phyloP scores from a whole-genome alignment of 92 coral and sea anemone species.

The Umimayanthus kanabou region DNA sequence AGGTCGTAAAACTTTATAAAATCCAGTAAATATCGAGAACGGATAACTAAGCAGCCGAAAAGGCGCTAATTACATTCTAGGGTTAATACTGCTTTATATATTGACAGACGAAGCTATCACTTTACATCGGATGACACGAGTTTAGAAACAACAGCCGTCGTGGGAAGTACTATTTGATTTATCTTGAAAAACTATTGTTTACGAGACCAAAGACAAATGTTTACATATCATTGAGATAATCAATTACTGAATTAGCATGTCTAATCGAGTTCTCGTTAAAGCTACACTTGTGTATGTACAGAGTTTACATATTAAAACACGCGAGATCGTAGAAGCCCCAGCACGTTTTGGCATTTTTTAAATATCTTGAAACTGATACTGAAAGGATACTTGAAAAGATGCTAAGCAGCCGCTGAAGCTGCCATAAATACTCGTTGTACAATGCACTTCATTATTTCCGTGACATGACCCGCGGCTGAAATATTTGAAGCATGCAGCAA shows the following conservation, averaged over 20 bases:
- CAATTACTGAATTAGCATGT: not conserved
- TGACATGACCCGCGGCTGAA: conserved; percentile 5
- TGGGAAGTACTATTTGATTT: not conserved
- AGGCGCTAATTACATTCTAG: no score
- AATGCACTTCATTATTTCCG: not conserved
- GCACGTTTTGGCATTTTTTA: not conserved
- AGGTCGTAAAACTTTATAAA: no score
- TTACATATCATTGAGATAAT: conserved; percentile 2
- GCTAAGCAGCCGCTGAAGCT: conserved; percentile 6
- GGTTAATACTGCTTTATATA: no score
- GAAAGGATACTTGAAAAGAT: not conserved
- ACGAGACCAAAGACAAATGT: not conserved
- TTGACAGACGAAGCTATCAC: no score
- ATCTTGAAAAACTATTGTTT: not conserved
- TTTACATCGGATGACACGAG: not conserved
- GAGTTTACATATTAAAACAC: not conserved
- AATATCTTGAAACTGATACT: conserved; percentile 21
- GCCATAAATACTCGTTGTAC: conserved; percentile 10
- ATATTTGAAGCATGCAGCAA: conserved; percentile 17
- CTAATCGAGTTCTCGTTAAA: not conserved
- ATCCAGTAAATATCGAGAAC: no score
- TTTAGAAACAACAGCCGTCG: not conserved
- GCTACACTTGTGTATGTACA: not conserved
- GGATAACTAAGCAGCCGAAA: no score
- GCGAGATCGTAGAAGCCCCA: not conserved